Evolutionary conservation across 2,797 vertebrate species (phyloP).

Genomic region (Crenuchus spilurus): DNA sequence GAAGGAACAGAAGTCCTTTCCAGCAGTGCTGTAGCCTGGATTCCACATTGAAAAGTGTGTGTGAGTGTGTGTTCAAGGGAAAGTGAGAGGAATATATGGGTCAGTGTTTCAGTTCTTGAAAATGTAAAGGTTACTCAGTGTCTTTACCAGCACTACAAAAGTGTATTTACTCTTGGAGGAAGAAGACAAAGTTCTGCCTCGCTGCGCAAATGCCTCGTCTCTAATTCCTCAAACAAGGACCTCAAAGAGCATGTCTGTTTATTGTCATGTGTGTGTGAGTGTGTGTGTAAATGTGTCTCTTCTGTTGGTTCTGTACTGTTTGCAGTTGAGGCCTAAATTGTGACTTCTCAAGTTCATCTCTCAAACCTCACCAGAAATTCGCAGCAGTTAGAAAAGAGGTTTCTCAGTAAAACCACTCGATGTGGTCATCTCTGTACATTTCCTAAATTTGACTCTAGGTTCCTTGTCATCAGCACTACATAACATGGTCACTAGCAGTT

Average conservation of each 20-base stretch:
- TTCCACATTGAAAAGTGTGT: neutral
- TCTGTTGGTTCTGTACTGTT: neutral
- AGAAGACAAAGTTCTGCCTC: neutral
- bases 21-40: conserved; percentile 63
- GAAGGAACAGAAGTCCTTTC: conserved; percentile 26
- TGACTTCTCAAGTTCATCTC: neutral
- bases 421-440: no score
- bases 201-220: neutral
- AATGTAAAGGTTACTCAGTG: neutral
- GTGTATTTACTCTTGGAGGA: neutral
- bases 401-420: no score
- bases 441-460: no score
- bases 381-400: no score
- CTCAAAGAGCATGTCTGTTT: conserved; percentile 5
- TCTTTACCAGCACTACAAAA: neutral
- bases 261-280: neutral
- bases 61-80: conserved; percentile 57
- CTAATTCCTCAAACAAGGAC: neutral
- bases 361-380: no score
- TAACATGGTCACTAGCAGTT: no score
- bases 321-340: neutral
- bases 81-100: neutral
- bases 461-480: no score
- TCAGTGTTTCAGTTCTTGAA: conserved; percentile 1
- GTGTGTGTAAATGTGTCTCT: neutral